Evolutionary conservation across 2,888 invertebrate genomes (phyloP).

Genomic region (Hetaerina titia): DNA sequence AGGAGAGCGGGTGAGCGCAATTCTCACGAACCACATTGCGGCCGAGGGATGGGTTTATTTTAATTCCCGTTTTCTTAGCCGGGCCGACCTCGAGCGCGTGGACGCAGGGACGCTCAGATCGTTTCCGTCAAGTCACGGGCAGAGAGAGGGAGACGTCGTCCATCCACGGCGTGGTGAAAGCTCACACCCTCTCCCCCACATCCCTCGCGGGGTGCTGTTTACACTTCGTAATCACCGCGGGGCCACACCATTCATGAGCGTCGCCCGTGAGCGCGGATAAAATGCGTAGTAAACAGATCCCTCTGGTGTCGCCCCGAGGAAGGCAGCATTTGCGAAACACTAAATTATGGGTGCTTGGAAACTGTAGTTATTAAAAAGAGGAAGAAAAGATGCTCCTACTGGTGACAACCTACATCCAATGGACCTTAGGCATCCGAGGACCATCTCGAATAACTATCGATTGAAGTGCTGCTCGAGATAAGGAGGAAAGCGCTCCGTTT

Average conservation of each 20-base stretch:
- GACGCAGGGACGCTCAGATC: background rate
- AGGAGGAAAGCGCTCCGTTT: no score
- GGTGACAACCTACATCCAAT: no score
- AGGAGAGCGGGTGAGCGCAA: background rate
- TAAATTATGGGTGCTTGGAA: no score
- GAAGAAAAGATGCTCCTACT: no score
- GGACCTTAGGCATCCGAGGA: no score
- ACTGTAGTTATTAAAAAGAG: no score
- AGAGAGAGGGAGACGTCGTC: background rate
- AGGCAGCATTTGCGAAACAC: no score
- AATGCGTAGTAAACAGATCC: no score
- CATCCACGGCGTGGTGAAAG: background rate
- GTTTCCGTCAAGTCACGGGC: background rate
- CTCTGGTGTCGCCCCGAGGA: no score
- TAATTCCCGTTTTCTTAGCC: background rate
- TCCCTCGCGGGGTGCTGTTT: background rate
- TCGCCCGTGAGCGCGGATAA: background rate
- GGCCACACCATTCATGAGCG: background rate
- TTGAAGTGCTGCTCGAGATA: no score
- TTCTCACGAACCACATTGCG: background rate
- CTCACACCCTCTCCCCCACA: background rate
- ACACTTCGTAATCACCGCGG: slow-evolving; percentile 1
- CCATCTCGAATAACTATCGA: no score
- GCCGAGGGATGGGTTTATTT: background rate
- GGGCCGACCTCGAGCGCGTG: background rate